Evolutionary conservation across 2,113 vertebrate genomes (phyloP).

Genomic region (Dasyprocta punctata): DNA sequence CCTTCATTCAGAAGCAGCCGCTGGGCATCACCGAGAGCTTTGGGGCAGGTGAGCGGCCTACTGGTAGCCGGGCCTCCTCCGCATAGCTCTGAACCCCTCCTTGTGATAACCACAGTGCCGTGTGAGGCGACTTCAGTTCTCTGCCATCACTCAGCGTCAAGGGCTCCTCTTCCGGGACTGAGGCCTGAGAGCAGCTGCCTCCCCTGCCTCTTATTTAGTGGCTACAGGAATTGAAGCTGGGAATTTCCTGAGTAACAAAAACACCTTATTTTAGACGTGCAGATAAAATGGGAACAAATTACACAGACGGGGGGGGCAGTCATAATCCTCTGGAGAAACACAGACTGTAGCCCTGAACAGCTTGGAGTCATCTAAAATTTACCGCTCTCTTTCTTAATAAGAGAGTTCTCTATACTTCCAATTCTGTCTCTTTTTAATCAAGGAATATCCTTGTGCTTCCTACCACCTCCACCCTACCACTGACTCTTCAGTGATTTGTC

Average conservation of each 20-base stretch:
- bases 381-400: background rate
- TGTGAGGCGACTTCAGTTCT: background rate
- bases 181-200: background rate
- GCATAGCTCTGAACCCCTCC: background rate
- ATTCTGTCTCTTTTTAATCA: background rate
- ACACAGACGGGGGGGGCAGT: background rate
- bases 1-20: background rate
- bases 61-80: background rate
- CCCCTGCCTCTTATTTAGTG: background rate
- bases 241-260: background rate
- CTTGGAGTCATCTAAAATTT: background rate
- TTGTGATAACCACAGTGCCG: background rate
- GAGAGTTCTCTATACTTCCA: background rate
- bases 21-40: background rate
- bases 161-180: background rate
- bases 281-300: background rate
- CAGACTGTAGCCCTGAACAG: background rate
- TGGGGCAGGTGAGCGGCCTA: accelerated
- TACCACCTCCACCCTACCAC: background rate
- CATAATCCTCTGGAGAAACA: background rate
- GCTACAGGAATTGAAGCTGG: background rate
- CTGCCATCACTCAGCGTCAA: background rate
- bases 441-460: background rate
- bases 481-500: background rate
- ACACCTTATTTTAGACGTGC: background rate